phyloP scores from a whole-genome alignment of 2,888 invertebrate genomes.

The Drosophila peninsularis region DNA sequence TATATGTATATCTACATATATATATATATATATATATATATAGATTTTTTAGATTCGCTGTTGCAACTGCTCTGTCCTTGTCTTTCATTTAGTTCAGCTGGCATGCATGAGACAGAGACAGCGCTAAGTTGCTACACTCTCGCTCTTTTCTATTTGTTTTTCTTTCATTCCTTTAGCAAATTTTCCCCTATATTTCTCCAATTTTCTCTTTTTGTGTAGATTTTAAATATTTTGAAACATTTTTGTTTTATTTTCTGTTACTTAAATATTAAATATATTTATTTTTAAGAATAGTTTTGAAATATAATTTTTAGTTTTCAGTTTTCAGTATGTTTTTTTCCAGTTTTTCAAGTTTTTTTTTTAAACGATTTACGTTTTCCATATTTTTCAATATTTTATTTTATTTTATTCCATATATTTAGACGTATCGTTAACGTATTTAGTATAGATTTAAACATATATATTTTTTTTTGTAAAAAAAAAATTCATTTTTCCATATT shows the following conservation, averaged over 20 bases:
- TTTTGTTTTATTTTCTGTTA: background rate
- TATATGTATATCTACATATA: conserved; percentile 12
- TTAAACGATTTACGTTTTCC: conserved; percentile 41
- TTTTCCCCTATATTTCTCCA: conserved; percentile 1
- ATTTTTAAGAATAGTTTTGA: conserved; percentile 36
- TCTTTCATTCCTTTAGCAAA: background rate
- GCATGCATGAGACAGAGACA: conserved; percentile 37
- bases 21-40: conserved; percentile 4
- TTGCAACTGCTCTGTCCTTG: conserved; percentile 11
- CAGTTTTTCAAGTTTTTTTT: conserved; percentile 34
- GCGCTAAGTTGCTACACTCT: conserved; percentile 18
- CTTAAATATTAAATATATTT: background rate
- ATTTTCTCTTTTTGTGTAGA: conserved; percentile 8
- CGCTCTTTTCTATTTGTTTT: background rate
- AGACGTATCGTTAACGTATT: conserved; percentile 12
- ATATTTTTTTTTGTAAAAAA: conserved; percentile 3
- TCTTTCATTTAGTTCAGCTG: conserved; percentile 14
- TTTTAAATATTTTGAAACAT: conserved; percentile 3
- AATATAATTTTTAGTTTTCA: conserved; percentile 22
- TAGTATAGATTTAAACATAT: conserved; percentile 13
- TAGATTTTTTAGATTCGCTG: conserved; percentile 7
- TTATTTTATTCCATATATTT: conserved; percentile 11
- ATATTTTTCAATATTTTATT: background rate
- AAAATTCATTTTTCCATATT: background rate
- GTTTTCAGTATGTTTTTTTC: background rate